Base-by-base conservation (phyloP, 2,797 vertebrate genomes). In the Pseudomugil tenellus region DNA sequence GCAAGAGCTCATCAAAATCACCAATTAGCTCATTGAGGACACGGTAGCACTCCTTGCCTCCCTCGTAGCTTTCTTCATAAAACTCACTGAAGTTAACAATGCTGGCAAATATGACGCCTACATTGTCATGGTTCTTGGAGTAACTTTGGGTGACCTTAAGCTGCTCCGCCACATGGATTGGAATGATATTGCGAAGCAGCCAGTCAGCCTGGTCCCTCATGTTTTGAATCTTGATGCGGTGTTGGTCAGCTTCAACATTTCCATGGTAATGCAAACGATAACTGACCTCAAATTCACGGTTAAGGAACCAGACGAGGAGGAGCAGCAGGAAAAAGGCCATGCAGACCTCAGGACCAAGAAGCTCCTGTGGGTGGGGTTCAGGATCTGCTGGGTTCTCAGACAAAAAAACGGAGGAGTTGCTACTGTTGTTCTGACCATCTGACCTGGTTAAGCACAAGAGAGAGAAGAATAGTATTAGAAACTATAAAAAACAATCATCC, bases 1-100 rank as follows among this genome's bases (percentile, higher is more conserved):
- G 95, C 43, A 99, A 85, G 46, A 99, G 95, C 91, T 99, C 98
- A 0, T 99, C 98, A 0, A 99, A 99, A 90, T 99, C 98, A 14
- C 98, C 97, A 0, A 99, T 99, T 13, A 99, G 88, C 84, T 99
- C 98, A 0, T 99, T 99, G 64, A 99, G 96, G 52, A 99, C 98
- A 0, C 98, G 91, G 82, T 99, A 99, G 79, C 98, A 99, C 85
- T 99, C 98, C 75, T 99, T 99, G 62, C 98, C 98, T 0, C 98
- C 98, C 64, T 99, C 97, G 0, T 98, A 99, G 85, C 98, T 99
- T 84, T 99, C 98, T 77, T 99, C 98, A 0, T 99, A 99, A 91
- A 99, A 99, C 90, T 99, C 98, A 0, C 98, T 96, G 90, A 99
- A 99, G 94, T 99, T 99, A n/a, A 99, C 98, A 0, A 99, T 98